Conservation (phyloP, 2,113 vertebrate species). For the Prinia subflava region DNA sequence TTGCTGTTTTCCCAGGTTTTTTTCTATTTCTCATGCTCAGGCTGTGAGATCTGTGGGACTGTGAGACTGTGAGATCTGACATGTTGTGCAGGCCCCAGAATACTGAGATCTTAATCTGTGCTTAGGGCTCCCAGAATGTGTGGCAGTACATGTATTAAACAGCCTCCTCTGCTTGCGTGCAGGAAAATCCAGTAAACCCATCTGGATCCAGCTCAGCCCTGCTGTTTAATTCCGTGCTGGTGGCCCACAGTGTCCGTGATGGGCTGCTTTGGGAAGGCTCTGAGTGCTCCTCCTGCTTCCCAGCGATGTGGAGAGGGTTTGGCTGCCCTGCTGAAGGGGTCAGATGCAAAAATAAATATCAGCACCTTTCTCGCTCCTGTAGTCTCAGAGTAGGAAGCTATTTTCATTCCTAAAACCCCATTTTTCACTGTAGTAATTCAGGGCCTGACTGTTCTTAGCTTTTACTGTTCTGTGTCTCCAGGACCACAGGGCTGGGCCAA, state of each 20-base stretch:
- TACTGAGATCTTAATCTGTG: background rate
- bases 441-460: background rate
- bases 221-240: background rate
- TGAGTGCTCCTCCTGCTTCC: background rate
- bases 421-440: background rate
- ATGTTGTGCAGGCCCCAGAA: background rate
- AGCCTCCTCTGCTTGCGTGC: background rate
- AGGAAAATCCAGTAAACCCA: background rate
- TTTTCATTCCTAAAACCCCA: background rate
- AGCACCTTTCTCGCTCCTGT: background rate
- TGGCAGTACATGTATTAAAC: background rate
- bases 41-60: background rate
- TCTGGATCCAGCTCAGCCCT: background rate
- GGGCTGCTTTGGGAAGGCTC: background rate
- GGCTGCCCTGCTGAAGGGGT: background rate
- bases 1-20: background rate
- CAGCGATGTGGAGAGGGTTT: background rate
- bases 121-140: background rate
- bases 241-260: background rate
- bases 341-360: background rate
- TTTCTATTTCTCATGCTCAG: background rate
- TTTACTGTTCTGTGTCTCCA: background rate
- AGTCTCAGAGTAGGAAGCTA: background rate
- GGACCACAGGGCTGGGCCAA: constrained; percentile 25
- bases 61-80: background rate